phyloP scores from a whole-genome alignment of 2,888 invertebrate species.

The Caenorhabditis uteleia region DNA sequence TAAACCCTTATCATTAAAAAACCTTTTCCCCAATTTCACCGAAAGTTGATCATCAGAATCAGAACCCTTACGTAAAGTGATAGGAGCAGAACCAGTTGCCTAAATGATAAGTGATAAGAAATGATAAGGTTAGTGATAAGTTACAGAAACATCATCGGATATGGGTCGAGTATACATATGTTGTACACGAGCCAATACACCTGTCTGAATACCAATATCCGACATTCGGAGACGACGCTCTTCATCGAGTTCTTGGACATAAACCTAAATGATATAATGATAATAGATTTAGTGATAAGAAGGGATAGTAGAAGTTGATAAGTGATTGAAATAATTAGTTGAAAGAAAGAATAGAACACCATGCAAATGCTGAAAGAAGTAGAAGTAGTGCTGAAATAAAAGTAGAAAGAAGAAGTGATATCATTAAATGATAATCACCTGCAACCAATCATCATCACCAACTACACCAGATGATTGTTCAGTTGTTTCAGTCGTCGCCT shows the following conservation, averaged over 20 bases:
- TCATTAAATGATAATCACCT: conserved; percentile 27
- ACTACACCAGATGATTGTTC: conserved; percentile 26
- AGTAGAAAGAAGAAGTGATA: not conserved
- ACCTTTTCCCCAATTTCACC: conserved; percentile 13
- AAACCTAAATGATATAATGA: conserved; percentile 21
- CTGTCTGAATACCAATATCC: conserved; percentile 61
- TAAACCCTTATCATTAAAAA: not conserved
- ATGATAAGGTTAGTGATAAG: not conserved
- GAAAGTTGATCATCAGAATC: conserved; percentile 23
- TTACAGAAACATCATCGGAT: conserved; percentile 12
- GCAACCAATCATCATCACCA: conserved; percentile 44
- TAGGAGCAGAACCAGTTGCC: conserved; percentile 24
- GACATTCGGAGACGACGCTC: conserved; percentile 48
- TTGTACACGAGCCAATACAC: conserved; percentile 58
- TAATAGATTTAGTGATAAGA: not conserved
- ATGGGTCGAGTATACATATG: conserved; percentile 49
- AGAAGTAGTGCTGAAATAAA: conserved; percentile 9
- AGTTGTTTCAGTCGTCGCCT: conserved; percentile 32
- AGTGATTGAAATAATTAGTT: not conserved
- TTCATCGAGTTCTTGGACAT: conserved; percentile 49
- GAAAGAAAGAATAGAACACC: conserved; percentile 6
- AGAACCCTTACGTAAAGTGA: conserved; percentile 30
- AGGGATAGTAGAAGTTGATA: not conserved
- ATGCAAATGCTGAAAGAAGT: conserved; percentile 7
- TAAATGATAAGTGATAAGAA: too few species aligned